These are phyloP conservation scores for Drosophila suzukii DNA, from an alignment of 1,140 invertebrate species.

Conservation along the genomic window DNA sequence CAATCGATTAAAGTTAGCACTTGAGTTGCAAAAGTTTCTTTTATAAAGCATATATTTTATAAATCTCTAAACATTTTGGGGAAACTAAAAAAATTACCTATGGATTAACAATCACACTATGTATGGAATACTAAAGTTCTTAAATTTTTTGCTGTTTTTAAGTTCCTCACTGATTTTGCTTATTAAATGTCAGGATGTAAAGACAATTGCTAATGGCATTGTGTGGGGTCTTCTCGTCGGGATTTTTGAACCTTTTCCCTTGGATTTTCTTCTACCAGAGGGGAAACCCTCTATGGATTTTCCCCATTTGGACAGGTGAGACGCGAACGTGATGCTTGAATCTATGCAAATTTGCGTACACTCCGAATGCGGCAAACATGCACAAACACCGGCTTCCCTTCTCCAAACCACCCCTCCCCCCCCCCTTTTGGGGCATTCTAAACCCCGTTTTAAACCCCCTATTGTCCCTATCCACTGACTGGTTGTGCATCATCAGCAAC, in stretches of 20 bases:
- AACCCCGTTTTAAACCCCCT: not conserved
- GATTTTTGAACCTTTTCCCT: not conserved
- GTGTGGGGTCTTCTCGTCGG: not conserved
- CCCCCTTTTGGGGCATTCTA: not conserved
- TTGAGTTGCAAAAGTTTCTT: not conserved
- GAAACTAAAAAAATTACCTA: no score
- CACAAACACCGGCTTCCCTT: conserved; percentile 16
- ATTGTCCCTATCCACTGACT: conserved; percentile 12
- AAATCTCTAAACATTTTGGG: no score
- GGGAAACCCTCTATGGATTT: not conserved
- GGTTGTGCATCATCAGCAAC: conserved; percentile 45
- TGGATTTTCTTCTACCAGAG: not conserved
- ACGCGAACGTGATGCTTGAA: conserved; percentile 41
- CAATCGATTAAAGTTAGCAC: conserved; percentile 23
- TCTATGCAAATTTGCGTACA: conserved; percentile 66
- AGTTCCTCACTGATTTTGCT: not conserved
- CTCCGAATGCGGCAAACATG: conserved; percentile 48
- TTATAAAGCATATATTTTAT: no score
- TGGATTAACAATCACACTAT: no score
- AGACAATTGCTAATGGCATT: not conserved
- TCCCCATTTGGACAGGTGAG: conserved; percentile 15
- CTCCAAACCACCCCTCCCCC: not conserved
- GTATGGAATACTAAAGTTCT: no score
- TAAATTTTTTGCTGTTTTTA: no score
- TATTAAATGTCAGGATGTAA: not conserved